Evolutionary conservation across 2,888 invertebrate genomes (phyloP).

Genomic region (Lycocerus yunnanus): DNA sequence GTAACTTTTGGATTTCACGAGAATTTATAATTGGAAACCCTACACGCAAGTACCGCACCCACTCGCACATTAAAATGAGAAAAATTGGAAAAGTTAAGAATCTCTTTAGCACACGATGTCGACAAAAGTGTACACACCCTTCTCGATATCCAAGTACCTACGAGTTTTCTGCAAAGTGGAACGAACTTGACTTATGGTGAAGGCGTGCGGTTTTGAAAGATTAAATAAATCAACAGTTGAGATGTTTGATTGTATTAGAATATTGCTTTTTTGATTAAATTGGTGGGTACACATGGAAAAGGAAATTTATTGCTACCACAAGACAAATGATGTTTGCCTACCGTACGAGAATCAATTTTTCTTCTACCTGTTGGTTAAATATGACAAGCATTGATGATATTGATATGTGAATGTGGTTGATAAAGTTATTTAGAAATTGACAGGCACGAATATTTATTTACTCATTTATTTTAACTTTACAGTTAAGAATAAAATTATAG

Average conservation of each 20-base stretch:
- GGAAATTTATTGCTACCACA: not conserved
- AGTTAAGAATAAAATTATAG: not conserved
- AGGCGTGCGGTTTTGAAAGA: not conserved
- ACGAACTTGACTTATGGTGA: not conserved
- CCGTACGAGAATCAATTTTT: not conserved
- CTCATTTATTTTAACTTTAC: not conserved
- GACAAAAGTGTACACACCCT: not conserved
- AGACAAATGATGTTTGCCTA: not conserved
- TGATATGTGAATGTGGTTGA: not conserved
- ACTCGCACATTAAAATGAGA: not conserved
- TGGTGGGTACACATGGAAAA: not conserved
- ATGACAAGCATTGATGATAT: conserved; percentile 1
- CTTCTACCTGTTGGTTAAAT: not conserved
- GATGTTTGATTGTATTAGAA: not conserved
- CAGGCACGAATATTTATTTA: conserved; percentile 3
- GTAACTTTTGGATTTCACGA: not conserved
- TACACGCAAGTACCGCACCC: not conserved
- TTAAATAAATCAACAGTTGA: not conserved
- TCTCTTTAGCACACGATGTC: not conserved
- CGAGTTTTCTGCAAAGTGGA: not conserved
- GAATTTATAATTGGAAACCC: not conserved
- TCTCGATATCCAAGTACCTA: not conserved
- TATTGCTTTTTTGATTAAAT: not conserved
- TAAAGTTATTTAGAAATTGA: not conserved
- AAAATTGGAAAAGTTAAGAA: not conserved